phyloP scores from a whole-genome alignment of 2,797 vertebrate genomes.

The Brachyrhaphis roseni region DNA sequence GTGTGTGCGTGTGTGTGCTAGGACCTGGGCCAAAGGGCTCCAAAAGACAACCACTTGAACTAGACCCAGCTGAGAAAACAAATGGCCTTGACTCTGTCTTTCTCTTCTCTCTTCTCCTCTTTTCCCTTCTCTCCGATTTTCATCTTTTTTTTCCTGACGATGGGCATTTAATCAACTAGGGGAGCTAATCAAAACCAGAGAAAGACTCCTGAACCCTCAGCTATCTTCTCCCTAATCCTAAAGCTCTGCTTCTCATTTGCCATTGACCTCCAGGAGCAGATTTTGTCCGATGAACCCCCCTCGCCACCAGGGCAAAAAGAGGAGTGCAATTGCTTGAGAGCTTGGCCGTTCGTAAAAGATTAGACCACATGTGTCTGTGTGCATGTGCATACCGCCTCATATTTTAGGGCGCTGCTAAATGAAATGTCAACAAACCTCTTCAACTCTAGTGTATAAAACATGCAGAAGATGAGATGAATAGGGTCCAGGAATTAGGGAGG shows the following conservation, averaged over 20 bases:
- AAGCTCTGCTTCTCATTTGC: conserved; percentile 78
- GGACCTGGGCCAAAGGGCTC: conserved; percentile 71
- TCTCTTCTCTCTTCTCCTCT: conserved; percentile 54
- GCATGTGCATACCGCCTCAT: conserved; percentile 62
- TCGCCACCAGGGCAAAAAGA: conserved; percentile 54
- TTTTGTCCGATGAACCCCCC: conserved; percentile 65
- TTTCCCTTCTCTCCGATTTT: conserved; percentile 72
- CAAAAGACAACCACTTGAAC: conserved; percentile 79
- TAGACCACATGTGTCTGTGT: conserved; percentile 40
- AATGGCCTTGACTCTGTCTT: conserved; percentile 77
- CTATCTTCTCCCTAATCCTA: conserved; percentile 76
- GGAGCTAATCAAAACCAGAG: conserved; percentile 80
- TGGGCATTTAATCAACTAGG: conserved; percentile 80
- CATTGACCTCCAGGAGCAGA: conserved; percentile 71
- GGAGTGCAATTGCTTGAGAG: conserved; percentile 47
- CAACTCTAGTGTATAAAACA: conserved; percentile 67
- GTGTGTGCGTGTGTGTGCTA: conserved; percentile 44
- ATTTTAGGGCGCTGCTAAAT: conserved; percentile 61
- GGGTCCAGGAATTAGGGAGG: conserved; percentile 71
- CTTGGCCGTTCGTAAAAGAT: conserved; percentile 61
- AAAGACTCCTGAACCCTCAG: conserved; percentile 70
- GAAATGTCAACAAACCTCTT: conserved; percentile 76
- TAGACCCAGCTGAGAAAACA: conserved; percentile 81
- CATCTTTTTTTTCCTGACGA: conserved; percentile 68
- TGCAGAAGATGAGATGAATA: conserved; percentile 63